Conservation (phyloP, 64 coral and sea anemone genomes). For the Stichodactyla helianthus region DNA sequence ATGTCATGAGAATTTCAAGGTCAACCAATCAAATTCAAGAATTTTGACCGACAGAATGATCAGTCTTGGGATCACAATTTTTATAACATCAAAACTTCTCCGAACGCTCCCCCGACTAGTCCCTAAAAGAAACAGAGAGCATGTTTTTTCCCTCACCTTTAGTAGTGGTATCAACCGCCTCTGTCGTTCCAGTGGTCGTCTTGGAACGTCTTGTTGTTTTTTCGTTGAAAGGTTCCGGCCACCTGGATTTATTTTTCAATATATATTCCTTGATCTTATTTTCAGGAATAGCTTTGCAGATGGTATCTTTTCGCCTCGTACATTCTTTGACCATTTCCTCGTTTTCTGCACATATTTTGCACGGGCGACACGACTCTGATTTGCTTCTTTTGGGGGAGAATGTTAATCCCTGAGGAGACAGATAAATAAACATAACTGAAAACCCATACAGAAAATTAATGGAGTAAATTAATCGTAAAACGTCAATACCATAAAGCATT, state of each 20-base stretch:
- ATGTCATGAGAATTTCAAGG: too few relatives aligned
- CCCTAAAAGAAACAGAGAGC: too few relatives aligned
- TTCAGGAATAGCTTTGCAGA: not conserved
- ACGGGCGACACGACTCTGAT: not conserved
- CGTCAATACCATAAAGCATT: too few relatives aligned
- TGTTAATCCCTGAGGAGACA: not conserved
- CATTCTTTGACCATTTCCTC: not conserved
- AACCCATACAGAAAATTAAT: not conserved
- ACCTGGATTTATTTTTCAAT: not conserved
- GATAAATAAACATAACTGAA: not conserved
- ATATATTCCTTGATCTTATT: constrained; percentile 4
- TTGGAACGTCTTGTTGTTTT: not conserved
- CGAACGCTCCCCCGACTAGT: too few relatives aligned
- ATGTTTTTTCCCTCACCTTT: too few relatives aligned
- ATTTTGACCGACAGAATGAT: too few relatives aligned
- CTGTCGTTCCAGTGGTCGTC: not conserved
- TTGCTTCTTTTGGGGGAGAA: not conserved
- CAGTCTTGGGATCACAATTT: too few relatives aligned
- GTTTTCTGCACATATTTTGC: constrained; percentile 5
- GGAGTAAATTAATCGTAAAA: not conserved
- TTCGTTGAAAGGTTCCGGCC: not conserved
- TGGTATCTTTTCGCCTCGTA: not conserved
- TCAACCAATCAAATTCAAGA: too few relatives aligned
- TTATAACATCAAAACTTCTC: too few relatives aligned
- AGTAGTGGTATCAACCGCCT: not conserved